phyloP scores from a whole-genome alignment of 2,797 vertebrate species.

The Triplophysa bombifrons region DNA sequence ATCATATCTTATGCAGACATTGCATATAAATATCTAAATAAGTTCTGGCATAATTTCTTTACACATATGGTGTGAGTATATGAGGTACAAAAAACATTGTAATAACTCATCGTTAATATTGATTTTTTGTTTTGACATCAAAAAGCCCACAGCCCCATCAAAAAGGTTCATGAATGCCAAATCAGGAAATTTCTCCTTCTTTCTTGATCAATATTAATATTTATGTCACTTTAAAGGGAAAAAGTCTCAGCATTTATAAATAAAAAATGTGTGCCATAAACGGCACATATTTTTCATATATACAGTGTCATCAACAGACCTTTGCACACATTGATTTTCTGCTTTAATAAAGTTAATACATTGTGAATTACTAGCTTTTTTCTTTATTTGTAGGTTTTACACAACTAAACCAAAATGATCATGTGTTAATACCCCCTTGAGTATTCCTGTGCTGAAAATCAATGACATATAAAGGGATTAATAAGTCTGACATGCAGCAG shows the following conservation, averaged over 20 bases:
- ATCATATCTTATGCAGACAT: background rate
- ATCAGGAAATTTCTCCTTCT: too few relatives aligned
- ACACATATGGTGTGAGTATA: background rate
- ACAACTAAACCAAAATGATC: background rate
- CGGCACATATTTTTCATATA: background rate
- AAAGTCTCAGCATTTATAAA: background rate
- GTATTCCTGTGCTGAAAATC: background rate
- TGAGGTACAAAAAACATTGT: background rate
- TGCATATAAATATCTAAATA: background rate
- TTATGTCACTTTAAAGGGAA: background rate
- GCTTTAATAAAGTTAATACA: background rate
- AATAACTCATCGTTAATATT: background rate
- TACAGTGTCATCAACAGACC: background rate
- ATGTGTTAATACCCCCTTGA: background rate
- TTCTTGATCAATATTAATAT: background rate
- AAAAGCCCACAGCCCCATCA: background rate
- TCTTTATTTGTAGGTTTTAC: too few relatives aligned
- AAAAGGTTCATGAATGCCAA: too few relatives aligned
- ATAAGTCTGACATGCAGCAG: background rate
- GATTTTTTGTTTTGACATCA: background rate
- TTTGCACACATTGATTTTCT: background rate
- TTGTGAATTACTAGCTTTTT: background rate
- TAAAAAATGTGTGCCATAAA: background rate
- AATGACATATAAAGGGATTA: background rate
- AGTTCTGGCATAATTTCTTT: background rate